Base-by-base conservation (phyloP, 2,113 vertebrate genomes). In the Trematomus loennbergii region DNA sequence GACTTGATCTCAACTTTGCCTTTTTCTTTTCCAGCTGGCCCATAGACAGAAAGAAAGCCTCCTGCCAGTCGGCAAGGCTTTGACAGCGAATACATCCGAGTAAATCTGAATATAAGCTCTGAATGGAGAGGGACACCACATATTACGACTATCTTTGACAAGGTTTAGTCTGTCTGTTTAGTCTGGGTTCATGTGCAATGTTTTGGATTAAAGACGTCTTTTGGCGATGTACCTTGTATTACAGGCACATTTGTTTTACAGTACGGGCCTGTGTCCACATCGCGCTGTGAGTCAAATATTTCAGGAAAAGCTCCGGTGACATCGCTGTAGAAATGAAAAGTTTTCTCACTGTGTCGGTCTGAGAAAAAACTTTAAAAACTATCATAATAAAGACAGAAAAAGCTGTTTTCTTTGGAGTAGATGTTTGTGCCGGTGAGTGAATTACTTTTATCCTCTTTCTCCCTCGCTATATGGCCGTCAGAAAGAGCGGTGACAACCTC, bases 1-100 rank as follows among this genome's bases (percentile, higher is more conserved):
- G 72, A 81, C 87, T 78, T 81, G 87, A 90, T 88, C 89, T 80
- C 68, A 88, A 85, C 80, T 72, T 79, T 71, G 77, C 79, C 73
- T 84, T 82, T 60, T 86, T 88, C 59, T 59, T 77, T 78, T 88
- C 79, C 75, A 91, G 75, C 80, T 88, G 88, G 79, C 79, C 48
- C 12, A 67, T 75, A 72, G 75, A 87, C 63, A 85, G 84, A 77
- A 78, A 85, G 86, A 77, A 78, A 63, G 82, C 36, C 46, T 69
- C 52, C 64, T 60, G 63, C 65, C 65, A 50, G 43, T 86, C 84
- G 66, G 75, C 70, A 78, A 75, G 79, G 53, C 72, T 69, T 62
- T 61, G 75, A 82, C 78, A 82, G 79, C 60, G 9, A 84, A 36
- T 60, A 59, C 46, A 77, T 68, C 58, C 58, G 63, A 22, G 45